Conservation (phyloP, 2,888 invertebrate species). For the Pyrgus malvae region DNA sequence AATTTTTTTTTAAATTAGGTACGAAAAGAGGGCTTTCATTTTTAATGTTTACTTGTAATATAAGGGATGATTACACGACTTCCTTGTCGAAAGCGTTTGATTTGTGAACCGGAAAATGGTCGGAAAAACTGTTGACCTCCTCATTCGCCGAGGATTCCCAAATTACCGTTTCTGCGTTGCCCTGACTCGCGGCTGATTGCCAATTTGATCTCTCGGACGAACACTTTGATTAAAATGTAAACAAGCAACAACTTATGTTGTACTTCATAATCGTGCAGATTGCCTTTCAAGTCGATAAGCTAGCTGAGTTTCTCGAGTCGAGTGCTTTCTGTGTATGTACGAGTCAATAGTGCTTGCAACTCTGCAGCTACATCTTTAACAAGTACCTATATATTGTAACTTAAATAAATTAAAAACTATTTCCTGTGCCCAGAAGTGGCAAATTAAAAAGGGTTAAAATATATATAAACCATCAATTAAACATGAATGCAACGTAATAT, state of each 20-base stretch:
- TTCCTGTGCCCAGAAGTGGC: too few relatives aligned
- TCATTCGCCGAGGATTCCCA: slow-evolving; percentile 3
- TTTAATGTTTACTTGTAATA: too few relatives aligned
- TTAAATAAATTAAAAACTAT: too few relatives aligned
- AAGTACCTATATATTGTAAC: too few relatives aligned
- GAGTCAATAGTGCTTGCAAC: too few relatives aligned
- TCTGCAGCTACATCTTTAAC: too few relatives aligned
- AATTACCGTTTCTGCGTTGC: slow-evolving; percentile 16
- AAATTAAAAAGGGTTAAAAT: too few relatives aligned
- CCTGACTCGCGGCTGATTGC: slow-evolving; percentile 8
- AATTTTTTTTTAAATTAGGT: too few relatives aligned
- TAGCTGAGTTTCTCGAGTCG: background rate
- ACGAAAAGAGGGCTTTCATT: too few relatives aligned
- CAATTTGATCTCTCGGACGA: slow-evolving; percentile 8
- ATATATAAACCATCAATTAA: too few relatives aligned
- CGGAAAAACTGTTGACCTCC: slow-evolving; percentile 10
- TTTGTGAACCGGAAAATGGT: slow-evolving; percentile 67
- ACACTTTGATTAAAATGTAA: slow-evolving; percentile 15
- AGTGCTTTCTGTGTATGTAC: too few relatives aligned
- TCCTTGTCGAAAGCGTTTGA: slow-evolving; percentile 46
- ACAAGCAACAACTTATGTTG: slow-evolving; percentile 7
- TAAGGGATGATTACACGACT: background rate
- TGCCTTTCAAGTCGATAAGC: background rate
- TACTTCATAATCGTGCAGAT: background rate
- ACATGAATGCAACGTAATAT: too few relatives aligned